Evolutionary conservation across 1,140 invertebrate genomes (phyloP).

Genomic region (Drosophila tristis): DNA sequence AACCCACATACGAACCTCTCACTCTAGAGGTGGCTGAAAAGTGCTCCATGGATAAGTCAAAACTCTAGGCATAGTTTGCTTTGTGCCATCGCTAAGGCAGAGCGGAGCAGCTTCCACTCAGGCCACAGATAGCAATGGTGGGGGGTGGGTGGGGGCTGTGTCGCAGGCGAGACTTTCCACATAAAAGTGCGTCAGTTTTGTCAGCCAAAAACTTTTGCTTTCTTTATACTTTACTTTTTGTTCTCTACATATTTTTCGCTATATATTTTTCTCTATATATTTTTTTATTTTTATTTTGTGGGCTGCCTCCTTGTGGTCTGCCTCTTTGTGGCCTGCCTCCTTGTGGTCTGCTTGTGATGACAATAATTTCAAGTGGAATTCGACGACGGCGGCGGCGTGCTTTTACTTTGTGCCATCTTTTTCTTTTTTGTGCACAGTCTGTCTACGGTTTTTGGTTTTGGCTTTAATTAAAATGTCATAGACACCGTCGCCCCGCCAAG

Average conservation of each 20-base stretch:
- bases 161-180: conserved; percentile 13
- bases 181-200: conserved; percentile 77
- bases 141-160: neutral
- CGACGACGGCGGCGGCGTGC: conserved; percentile 13
- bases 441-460: conserved; percentile 26
- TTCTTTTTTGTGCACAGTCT: neutral
- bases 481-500: conserved; percentile 1
- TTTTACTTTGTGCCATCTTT: conserved; percentile 24
- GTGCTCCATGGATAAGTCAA: neutral
- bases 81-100: conserved; percentile 26
- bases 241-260: conserved; percentile 24
- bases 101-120: neutral
- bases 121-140: conserved; percentile 9
- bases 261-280: conserved; percentile 11
- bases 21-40: conserved; percentile 48
- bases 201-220: conserved; percentile 72
- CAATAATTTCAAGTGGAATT: conserved; percentile 50
- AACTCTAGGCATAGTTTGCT: neutral
- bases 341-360: conserved; percentile 47
- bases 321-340: conserved; percentile 5
- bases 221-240: conserved; percentile 33
- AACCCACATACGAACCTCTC: conserved; percentile 17
- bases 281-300: conserved; percentile 1
- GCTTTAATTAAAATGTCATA: conserved; percentile 71
- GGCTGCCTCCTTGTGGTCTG: conserved; percentile 18